A percentile compares a stretch with the other conserved stretches of the same genome.
phyloP scores from a whole-genome alignment of 2,797 vertebrate genomes.

The Prionace glauca region DNA sequence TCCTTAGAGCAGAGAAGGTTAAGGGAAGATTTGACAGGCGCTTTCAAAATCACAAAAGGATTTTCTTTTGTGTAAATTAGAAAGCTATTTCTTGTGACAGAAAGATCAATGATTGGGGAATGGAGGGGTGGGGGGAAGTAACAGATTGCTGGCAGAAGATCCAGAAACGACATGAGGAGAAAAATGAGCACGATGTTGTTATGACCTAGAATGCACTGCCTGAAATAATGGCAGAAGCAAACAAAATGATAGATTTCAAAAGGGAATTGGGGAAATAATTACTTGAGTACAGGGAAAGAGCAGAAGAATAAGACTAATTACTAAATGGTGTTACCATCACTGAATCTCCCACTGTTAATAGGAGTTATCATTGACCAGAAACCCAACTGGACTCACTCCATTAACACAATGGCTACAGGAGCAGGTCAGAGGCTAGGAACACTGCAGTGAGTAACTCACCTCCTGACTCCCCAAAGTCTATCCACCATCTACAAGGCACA shows the following conservation, averaged over 20 bases:
- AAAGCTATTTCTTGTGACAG: background rate
- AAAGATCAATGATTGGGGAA: background rate
- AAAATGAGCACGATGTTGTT: background rate
- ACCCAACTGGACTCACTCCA: too few species aligned
- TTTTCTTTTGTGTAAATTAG: background rate
- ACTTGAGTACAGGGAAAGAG: background rate
- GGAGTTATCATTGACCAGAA: too few species aligned
- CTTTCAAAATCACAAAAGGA: background rate
- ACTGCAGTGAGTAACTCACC: too few species aligned
- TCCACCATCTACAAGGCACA: too few species aligned
- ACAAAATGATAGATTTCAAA: background rate
- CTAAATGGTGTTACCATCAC: too few species aligned
- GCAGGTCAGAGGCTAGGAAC: too few species aligned
- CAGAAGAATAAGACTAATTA: too few species aligned
- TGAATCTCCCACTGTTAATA: too few species aligned
- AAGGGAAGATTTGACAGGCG: background rate
- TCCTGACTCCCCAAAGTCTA: too few species aligned
- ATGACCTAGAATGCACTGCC: background rate
- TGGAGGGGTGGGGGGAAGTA: too few species aligned
- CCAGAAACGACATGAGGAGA: background rate
- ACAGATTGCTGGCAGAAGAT: background rate
- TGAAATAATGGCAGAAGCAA: background rate
- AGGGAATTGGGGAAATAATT: background rate
- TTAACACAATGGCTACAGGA: too few species aligned
- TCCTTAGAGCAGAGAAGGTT: background rate